Percentiles rank a stretch among this genome's conserved stretches.
These are phyloP conservation scores for Pipistrellus nathusii DNA, from an alignment of 2,797 vertebrate genomes.

Conservation along the genomic window DNA sequence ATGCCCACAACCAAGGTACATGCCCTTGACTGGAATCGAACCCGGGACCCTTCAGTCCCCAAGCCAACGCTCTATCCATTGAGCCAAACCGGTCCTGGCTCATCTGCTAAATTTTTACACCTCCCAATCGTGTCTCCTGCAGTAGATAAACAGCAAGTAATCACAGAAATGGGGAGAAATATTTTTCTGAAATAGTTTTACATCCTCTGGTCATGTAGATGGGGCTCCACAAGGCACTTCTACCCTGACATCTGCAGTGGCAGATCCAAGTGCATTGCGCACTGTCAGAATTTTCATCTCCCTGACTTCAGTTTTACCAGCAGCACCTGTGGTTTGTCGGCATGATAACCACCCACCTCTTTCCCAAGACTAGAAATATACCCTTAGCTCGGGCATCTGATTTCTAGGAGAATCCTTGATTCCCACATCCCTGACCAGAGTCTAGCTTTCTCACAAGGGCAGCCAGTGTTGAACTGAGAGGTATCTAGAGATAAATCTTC, in stretches of 20 bases:
- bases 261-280: not conserved
- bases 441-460: conserved; percentile 22
- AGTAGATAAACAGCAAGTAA: conserved; percentile 34
- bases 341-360: conserved; percentile 8
- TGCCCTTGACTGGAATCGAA: no score
- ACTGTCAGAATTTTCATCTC: not conserved
- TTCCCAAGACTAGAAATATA: conserved; percentile 43
- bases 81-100: no score
- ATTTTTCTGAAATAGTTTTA: not conserved
- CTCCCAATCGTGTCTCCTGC: conserved; percentile 6
- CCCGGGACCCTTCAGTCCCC: no score
- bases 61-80: no score
- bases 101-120: conserved; percentile 31
- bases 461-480: conserved; percentile 19
- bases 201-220: not conserved
- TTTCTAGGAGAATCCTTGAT: conserved; percentile 46
- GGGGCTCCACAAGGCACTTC: not conserved
- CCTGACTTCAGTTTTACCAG: conserved; percentile 40
- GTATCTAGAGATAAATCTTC: conserved; percentile 68
- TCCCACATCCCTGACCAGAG: conserved; percentile 32
- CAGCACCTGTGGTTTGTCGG: conserved; percentile 51
- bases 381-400: conserved; percentile 22
- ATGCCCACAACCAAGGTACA: no score
- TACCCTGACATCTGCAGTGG: not conserved
- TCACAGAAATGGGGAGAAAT: not conserved